phyloP scores from a whole-genome alignment of 2,797 vertebrate species.

The Phrynocephalus vlangalii region DNA sequence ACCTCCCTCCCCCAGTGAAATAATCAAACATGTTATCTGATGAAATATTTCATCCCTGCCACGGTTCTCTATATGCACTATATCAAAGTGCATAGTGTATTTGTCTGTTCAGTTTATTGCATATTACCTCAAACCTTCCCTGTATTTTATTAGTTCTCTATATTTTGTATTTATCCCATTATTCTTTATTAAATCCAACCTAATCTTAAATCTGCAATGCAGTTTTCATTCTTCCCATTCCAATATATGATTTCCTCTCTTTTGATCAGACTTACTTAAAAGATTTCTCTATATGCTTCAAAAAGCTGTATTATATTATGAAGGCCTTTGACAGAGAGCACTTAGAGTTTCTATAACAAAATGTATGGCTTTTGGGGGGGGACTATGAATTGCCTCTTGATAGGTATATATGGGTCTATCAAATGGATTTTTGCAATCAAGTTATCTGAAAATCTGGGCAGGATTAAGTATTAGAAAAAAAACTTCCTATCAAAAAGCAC shows the following conservation, averaged over 20 bases:
- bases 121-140: slow-evolving; percentile 36
- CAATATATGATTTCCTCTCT: slow-evolving; percentile 10
- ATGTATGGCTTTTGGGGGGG: slow-evolving; percentile 6
- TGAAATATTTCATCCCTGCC: slow-evolving; percentile 36
- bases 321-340: slow-evolving; percentile 44
- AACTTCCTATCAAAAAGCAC: slow-evolving; percentile 22
- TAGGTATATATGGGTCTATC: too few species aligned
- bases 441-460: slow-evolving; percentile 28
- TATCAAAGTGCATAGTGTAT: slow-evolving; percentile 41
- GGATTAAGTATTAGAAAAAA: slow-evolving; percentile 38
- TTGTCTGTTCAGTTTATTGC: slow-evolving; percentile 53
- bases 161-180: slow-evolving; percentile 51
- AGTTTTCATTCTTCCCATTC: slow-evolving; percentile 54
- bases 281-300: slow-evolving; percentile 32
- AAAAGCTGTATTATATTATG: slow-evolving; percentile 27
- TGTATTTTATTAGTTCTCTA: slow-evolving; percentile 56
- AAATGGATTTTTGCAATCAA: too few species aligned
- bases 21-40: slow-evolving; percentile 43
- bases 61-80: slow-evolving; percentile 44
- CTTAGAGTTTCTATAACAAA: slow-evolving; percentile 52
- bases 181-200: slow-evolving; percentile 47
- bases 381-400: too few species aligned
- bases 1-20: not conserved
- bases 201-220: slow-evolving; percentile 54
- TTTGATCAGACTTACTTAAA: slow-evolving; percentile 38